phyloP scores from a whole-genome alignment of 2,797 vertebrate species.

The Sebastolobus altivelis region DNA sequence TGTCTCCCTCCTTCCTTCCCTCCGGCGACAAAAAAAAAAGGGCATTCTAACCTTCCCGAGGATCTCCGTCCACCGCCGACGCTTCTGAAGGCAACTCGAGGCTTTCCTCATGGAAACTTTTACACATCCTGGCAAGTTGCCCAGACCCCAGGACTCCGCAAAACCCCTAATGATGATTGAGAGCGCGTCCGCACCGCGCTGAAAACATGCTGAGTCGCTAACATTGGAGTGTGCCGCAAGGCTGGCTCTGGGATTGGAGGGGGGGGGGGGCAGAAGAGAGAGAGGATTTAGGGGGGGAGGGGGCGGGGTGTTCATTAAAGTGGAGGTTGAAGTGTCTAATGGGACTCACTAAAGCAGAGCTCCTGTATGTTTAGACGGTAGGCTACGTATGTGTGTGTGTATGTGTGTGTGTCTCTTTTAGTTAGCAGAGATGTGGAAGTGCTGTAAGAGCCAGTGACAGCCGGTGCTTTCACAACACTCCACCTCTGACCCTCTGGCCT shows the following conservation, averaged over 20 bases:
- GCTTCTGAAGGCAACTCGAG: conserved; percentile 84
- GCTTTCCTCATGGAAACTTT: conserved; percentile 96
- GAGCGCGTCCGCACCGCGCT: conserved; percentile 86
- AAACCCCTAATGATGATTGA: conserved; percentile 91
- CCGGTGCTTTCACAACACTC: conserved; percentile 65
- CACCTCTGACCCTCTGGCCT: conserved; percentile 74
- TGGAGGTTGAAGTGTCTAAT: conserved; percentile 75
- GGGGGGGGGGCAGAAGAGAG: conserved; percentile 37
- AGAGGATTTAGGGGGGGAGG: conserved; percentile 45
- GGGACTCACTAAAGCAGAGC: conserved; percentile 67
- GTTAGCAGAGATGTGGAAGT: conserved; percentile 35
- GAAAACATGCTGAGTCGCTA: conserved; percentile 90
- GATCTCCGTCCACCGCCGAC: conserved; percentile 67
- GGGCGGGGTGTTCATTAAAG: conserved; percentile 67
- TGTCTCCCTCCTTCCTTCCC: conserved; percentile 65
- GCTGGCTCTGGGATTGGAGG: conserved; percentile 72
- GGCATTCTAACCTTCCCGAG: conserved; percentile 78
- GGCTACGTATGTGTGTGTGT: conserved; percentile 28
- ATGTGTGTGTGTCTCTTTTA: conserved; percentile 27
- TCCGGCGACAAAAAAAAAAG: conserved; percentile 74
- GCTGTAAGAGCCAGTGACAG: conserved; percentile 64
- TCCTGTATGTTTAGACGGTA: conserved; percentile 55
- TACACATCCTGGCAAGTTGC: conserved; percentile 89
- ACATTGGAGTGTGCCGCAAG: conserved; percentile 81
- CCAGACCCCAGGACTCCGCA: conserved; percentile 87